A percentile compares a stretch with the other conserved stretches of the same genome.
These are phyloP conservation scores for Atrina japonica DNA, from an alignment of 2,888 invertebrate genomes.

Conservation along the genomic window DNA sequence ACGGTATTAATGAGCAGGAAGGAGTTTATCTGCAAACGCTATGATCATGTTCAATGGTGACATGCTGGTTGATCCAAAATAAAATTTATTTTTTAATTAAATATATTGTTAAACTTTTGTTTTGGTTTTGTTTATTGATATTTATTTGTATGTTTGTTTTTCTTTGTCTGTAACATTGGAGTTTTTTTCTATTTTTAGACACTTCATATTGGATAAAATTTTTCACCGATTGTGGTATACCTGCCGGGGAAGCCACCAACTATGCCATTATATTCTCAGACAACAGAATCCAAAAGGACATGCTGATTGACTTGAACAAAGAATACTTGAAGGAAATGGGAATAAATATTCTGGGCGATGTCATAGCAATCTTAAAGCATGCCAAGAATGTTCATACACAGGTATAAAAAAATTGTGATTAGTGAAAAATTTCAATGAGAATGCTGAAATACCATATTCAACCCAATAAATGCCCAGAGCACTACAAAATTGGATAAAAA, in stretches of 20 bases:
- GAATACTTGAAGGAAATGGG: conserved; percentile 95
- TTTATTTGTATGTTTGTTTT: too few species aligned
- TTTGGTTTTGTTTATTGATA: not conserved
- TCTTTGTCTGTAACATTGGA: not conserved
- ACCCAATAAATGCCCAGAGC: too few species aligned
- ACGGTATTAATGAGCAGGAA: too few species aligned
- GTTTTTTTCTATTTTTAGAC: conserved; percentile 51
- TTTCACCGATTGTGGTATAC: conserved; percentile 92
- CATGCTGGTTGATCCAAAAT: too few species aligned
- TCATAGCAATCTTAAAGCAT: conserved; percentile 86
- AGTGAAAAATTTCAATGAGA: too few species aligned
- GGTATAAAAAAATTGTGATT: conserved; percentile 58
- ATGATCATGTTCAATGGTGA: too few species aligned
- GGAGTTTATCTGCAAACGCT: too few species aligned
- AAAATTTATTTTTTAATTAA: too few species aligned
- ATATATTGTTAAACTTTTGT: too few species aligned
- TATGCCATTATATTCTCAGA: conserved; percentile 93
- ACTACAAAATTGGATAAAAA: too few species aligned
- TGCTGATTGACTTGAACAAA: conserved; percentile 92
- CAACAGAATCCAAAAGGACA: conserved; percentile 91
- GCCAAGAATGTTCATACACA: conserved; percentile 83
- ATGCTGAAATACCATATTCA: too few species aligned
- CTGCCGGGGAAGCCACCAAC: conserved; percentile 88
- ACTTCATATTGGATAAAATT: conserved; percentile 88
- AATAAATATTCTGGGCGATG: conserved; percentile 86